Evolutionary conservation across 2,113 vertebrate genomes (phyloP), one percentile per base, ranked within the genome.

Genomic region (Oreocharis arfaki): DNA sequence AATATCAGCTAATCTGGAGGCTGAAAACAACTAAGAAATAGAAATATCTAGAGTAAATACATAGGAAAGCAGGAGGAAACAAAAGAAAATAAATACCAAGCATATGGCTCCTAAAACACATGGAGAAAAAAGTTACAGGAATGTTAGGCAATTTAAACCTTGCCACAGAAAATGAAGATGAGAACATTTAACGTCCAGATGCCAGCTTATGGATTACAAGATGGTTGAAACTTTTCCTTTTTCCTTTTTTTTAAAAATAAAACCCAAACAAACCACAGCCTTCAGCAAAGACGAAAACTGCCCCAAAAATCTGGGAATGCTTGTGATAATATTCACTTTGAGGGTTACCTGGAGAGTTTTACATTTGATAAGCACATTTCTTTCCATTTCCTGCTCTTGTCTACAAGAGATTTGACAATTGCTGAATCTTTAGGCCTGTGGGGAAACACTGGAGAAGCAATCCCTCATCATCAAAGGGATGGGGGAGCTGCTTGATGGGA

Each of bases 161-260:
- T 91, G 44, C 47, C 37, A 78, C 11, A 50, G 57, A 95, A 85
- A 94, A 91, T 53, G 15, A 89, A 94, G 57, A 44, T 73, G 44
- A 27, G 86, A 93, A 93, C 68, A 83, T 96, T 94, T 89, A 93
- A 89, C 67, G 84, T 93, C 92, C 91, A 96, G 85, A 95, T 96
- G 89, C 47, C 61, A 85, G 28, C 82, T 96, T 93, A 93, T 50
- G 63, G 93, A 92, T 89, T 91, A 30, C 24, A 52, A 79, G 60
- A 91, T 61, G 83, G 39, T 15, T 23, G 18, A 13, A 18, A 0
- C 8, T 26, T 53, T 55, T 47, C 44, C 2, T 30, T n/a, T 23
- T 61, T 41, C 16, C 8, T 35, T 23, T 23, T 79, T 32, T 20
- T 20, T 9, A 1, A 37, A 59, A 37, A 59, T 35, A 67, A 35